Base-by-base conservation (phyloP, 2,888 invertebrate genomes). In the Drosophila falleni region DNA sequence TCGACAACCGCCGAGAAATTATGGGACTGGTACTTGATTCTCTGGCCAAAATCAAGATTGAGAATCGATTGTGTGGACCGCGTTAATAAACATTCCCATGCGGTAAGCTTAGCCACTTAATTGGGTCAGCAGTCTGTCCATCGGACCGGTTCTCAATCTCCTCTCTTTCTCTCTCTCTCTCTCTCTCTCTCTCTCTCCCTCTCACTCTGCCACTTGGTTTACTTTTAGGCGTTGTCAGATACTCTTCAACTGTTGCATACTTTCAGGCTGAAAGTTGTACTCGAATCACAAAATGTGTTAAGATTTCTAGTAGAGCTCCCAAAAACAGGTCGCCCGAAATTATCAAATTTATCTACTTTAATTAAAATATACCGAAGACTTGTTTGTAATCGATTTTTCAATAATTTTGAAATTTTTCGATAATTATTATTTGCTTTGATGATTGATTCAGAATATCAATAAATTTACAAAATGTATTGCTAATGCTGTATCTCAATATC, bases 101-200 rank as follows among this genome's bases (percentile, higher is more conserved):
- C 58, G 41, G 37, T 46, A 26, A 35, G 26, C 35, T 15, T 35
- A 26, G 35, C 26, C 15, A 35, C 37, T 47, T 58, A 58, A 58
- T 35, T 53, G 44, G 58, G 58, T 58, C 58, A 35, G n/a, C 46
- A 23, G 33, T 10, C 44, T 37, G 26, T 26, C 26, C 4, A 47
- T 37, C 49, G 65, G 65, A 78, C 77, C 79, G 79, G 79, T 78
- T 78, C 51, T 59, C 31, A 10, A 8, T 23, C 8, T 11, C 37
- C 26, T 23, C 5, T 26, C 5, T 39, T 11, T 11, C 33, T 23
- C 15, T 51, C 23, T 37, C 2, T 19, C 23, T 35, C 3, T 37
- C 35, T 51, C 49, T 1, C 49, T n/a, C n/a, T 13, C 29, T 11
- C 33, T 11, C 3, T 13, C 41, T 42, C 5, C 13, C 5, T 42